Evolutionary conservation across 2,113 vertebrate genomes (phyloP), one percentile per base, ranked within the genome.

Genomic region (Hippocampus zosterae): DNA sequence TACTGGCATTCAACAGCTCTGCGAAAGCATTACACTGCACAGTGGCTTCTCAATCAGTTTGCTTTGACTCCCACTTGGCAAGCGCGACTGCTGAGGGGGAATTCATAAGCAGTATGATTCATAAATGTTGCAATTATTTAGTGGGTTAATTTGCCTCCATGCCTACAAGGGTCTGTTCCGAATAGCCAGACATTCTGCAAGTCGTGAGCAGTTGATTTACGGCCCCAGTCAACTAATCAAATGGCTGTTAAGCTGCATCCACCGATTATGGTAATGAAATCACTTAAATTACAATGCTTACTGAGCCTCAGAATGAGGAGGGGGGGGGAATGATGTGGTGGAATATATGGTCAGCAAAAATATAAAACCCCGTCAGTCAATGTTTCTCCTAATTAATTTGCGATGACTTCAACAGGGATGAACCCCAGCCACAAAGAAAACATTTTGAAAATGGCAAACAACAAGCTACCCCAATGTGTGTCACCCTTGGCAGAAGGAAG

Each of bases 231-330:
- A 91, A 81, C 71, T 29, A 59, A 16, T 90, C 83, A 89, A 91
- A 92, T 90, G 91, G 84, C 81, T 78, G 81, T 87, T 91, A 90
- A 92, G 91, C 90, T 90, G 87, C 89, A 91, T 89, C 87, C 79
- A 81, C 81, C 88, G 91, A 92, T 92, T 88, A 91, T 64, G 75
- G 86, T 85, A 91, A 91, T 91, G 90, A 90, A 84, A 81, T 84
- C 68, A 81, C 44, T 21, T 80, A 85, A 65, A 89, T 86, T 81
- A 85, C 76, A 86, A 87, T 53, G 75, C 73, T 57, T 79, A 83
- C 67, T 81, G 82, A 87, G 71, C 77, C 65, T 72, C 15, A 25
- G 69, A 82, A 67, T 44, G 69, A 75, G 68, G 65, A 42, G 5
- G 74, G 65, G 48, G 5, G 74, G 72, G 74, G 73, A 75, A 77